Percentiles rank a stretch among this genome's conserved stretches.
phyloP scores from a whole-genome alignment of 2,797 vertebrate genomes.

The Buphagus erythrorhynchus region DNA sequence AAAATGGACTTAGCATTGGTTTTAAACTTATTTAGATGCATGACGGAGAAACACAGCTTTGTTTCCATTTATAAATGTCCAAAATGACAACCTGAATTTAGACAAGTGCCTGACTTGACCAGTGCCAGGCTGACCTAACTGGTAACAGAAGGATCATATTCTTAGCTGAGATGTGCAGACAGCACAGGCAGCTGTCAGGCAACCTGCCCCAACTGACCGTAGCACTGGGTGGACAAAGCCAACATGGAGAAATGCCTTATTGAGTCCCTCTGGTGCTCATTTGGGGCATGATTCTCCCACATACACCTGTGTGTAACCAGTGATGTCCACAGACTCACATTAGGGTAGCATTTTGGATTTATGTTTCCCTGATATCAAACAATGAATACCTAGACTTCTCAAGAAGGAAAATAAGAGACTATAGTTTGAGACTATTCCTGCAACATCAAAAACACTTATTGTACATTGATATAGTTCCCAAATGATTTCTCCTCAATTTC shows the following conservation, averaged over 20 bases:
- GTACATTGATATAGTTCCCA: not conserved
- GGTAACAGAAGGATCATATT: slow-evolving; percentile 32
- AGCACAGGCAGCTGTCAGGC: not conserved
- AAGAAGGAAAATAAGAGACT: not conserved
- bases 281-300: not conserved
- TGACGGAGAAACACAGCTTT: slow-evolving; percentile 20
- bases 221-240: not conserved
- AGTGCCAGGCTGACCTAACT: slow-evolving; percentile 44
- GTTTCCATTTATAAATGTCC: slow-evolving; percentile 60
- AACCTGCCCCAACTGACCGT: not conserved
- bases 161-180: not conserved
- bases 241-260: not conserved
- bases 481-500: not conserved
- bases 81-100: slow-evolving; percentile 50
- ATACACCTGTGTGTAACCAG: not conserved
- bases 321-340: not conserved
- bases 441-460: not conserved
- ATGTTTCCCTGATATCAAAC: not conserved
- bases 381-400: not conserved
- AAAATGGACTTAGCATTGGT: slow-evolving; percentile 66
- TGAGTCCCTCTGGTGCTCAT: not conserved
- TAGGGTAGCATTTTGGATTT: not conserved
- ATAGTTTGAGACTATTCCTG: not conserved
- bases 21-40: slow-evolving; percentile 65
- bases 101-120: slow-evolving; percentile 6